Evolutionary conservation across 2,888 invertebrate genomes (phyloP), one percentile per base, ranked within the genome.

Genomic region (Athetis lepigone): DNA sequence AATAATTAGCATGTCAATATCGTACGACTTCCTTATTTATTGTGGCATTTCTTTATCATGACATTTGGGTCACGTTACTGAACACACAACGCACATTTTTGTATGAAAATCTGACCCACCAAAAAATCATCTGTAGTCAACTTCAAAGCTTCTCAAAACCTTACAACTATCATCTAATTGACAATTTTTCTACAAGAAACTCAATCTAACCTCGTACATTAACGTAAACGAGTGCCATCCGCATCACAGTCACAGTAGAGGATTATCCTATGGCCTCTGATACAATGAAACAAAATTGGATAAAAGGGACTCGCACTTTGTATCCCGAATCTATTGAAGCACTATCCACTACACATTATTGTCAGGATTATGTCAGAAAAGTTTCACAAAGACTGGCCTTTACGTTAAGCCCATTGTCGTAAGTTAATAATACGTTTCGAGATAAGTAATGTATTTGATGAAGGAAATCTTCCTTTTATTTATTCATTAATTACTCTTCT

Each of bases 221-320:
- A 23, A 37, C n/a, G 23, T n/a, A 21, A 9, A 0, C 36, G 16
- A 37, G 23, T 8, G 11, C 1, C 33, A 13, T 47, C 49, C 37
- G 40, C 51, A 47, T 61, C 45, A 46, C 45, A 42, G 56, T 55
- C 73, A 51, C 33, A 37, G 36, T 37, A 37, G 36, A 47, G 61
- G 62, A 74, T 77, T 61, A 71, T 68, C 52, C 60, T 46, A 29
- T 59, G 19, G 39, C 43, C 29, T 51, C 33, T 52, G 50, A 70
- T 61, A 74, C 62, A 74, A 70, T 62, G 43, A 49, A 49, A 74
- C 43, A 42, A 59, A 74, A 76, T 70, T 71, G 68, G 64, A 74
- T 74, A 54, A 77, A 70, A 74, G 57, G 46, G 27, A 46, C 47
- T 65, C 5, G 25, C 46, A 63, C 61, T 71, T 62, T 55, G 54